These are phyloP conservation scores for Anolis carolinensis DNA, from an alignment of 2,113 vertebrate genomes.

Conservation along the genomic window DNA sequence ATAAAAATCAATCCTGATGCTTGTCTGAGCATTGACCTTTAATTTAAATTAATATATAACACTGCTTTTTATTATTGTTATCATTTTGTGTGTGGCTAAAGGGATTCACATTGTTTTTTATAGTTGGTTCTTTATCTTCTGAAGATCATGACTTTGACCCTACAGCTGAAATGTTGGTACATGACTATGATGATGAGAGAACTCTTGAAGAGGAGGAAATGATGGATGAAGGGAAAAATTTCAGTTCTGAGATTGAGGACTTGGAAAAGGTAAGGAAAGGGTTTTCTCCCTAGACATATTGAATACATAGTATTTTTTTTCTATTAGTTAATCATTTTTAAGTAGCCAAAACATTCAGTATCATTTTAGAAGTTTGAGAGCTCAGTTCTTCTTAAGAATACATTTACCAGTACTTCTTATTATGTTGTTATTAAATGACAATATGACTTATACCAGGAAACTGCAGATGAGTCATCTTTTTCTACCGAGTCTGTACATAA, in stretches of 20 bases:
- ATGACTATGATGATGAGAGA: slow-evolving; percentile 95
- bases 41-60: background rate
- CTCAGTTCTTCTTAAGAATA: background rate
- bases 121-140: slow-evolving; percentile 97
- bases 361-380: background rate
- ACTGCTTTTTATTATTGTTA: slow-evolving; percentile 19
- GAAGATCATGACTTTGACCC: slow-evolving; percentile 99
- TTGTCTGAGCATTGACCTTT: slow-evolving; percentile 6
- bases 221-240: slow-evolving; percentile 90
- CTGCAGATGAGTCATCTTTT: background rate
- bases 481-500: background rate
- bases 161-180: slow-evolving; percentile 96
- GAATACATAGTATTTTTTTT: rapidly evolving
- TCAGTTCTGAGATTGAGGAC: slow-evolving; percentile 94
- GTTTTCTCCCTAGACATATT: rapidly evolving
- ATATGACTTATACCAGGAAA: background rate
- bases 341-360: background rate
- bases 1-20: background rate
- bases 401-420: background rate
- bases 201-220: slow-evolving; percentile 97
- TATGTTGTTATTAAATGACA: background rate
- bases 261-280: slow-evolving; percentile 93
- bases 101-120: slow-evolving; percentile 50
- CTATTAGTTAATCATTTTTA: background rate
- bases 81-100: slow-evolving; percentile 10